Evolutionary conservation across 2,797 vertebrate species (phyloP).

Genomic region (Neosilurus hyrtlii): DNA sequence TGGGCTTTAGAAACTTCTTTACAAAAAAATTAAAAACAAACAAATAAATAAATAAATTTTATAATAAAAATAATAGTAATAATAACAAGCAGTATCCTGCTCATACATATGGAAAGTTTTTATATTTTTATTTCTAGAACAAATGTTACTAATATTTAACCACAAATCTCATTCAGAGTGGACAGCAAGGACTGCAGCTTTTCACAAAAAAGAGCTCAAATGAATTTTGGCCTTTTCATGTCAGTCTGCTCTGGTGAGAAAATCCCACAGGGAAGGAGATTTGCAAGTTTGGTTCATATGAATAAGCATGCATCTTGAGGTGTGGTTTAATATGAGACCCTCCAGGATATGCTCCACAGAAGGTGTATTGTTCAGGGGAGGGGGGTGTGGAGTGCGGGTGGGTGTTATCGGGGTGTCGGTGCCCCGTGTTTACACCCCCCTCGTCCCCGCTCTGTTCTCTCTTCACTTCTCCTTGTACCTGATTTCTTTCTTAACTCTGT

Average conservation of each 20-base stretch:
- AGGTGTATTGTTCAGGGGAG: conserved; percentile 47
- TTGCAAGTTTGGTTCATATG: conserved; percentile 53
- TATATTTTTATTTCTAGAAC: too few species aligned
- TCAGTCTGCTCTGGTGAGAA: conserved; percentile 33
- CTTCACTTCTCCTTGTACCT: conserved; percentile 13
- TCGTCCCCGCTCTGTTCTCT: conserved; percentile 5
- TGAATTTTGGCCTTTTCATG: conserved; percentile 58
- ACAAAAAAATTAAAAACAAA: too few species aligned
- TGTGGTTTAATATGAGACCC: conserved; percentile 55
- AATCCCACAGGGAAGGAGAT: conserved; percentile 52
- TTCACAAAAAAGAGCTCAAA: conserved; percentile 46
- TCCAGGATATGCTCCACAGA: conserved; percentile 55
- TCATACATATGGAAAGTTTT: neutral
- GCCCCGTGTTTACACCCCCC: conserved; percentile 21
- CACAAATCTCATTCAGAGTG: conserved; percentile 27
- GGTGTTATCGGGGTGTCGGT: neutral
- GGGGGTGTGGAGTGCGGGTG: conserved; percentile 1
- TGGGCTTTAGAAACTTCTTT: neutral
- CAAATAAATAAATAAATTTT: too few species aligned
- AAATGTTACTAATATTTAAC: neutral
- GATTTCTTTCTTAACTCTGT: conserved; percentile 14
- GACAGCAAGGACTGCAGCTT: conserved; percentile 32
- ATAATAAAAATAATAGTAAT: too few species aligned
- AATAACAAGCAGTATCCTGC: too few species aligned
- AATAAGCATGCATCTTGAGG: conserved; percentile 60